Evolutionary conservation across 2,888 invertebrate species (phyloP).

Genomic region (Steinernema scapterisci): DNA sequence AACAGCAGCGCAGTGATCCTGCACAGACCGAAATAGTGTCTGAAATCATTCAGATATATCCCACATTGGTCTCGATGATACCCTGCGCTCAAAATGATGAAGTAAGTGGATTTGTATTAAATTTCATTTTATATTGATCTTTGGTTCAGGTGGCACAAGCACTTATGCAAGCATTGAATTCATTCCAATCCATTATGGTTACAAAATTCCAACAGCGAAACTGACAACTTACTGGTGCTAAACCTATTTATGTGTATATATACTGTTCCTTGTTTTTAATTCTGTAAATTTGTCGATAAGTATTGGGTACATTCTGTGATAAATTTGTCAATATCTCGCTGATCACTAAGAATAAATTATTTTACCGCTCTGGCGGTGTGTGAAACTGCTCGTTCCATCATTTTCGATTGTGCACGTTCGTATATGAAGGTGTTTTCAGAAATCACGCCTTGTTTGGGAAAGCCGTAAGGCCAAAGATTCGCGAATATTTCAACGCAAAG

Average conservation of each 20-base stretch:
- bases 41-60: background rate
- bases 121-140: background rate
- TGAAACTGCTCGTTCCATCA: no score
- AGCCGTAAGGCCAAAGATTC: no score
- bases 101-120: background rate
- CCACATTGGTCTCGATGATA: background rate
- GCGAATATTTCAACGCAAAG: no score
- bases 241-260: background rate
- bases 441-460: no score
- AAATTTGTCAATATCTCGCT: background rate
- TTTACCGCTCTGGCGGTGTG: no score
- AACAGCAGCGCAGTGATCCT: conserved; percentile 35
- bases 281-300: background rate
- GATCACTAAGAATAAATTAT: no score
- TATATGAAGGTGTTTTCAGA: no score
- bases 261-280: background rate
- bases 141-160: conserved; percentile 3
- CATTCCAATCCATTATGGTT: conserved; percentile 19
- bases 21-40: background rate
- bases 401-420: no score
- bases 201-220: background rate
- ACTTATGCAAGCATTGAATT: conserved; percentile 2
- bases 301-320: conserved; percentile 27
- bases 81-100: conserved; percentile 22
- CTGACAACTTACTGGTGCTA: background rate